Conservation (phyloP, 2,888 invertebrate species). For the Cerastis rubricosa region DNA sequence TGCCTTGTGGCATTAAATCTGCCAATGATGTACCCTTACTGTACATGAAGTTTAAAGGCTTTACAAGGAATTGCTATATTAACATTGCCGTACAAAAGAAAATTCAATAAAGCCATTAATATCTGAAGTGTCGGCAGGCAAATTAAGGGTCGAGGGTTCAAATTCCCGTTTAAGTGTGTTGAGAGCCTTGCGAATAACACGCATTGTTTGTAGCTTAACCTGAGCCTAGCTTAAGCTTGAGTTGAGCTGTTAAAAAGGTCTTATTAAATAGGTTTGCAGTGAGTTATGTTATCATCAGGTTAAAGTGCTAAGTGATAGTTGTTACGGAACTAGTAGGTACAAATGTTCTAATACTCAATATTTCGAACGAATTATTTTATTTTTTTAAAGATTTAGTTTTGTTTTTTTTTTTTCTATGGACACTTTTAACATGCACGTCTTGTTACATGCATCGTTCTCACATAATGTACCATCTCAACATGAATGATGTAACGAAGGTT, state of each 20-base stretch:
- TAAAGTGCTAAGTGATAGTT: constrained; percentile 3
- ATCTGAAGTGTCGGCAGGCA: not conserved
- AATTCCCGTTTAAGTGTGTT: constrained; percentile 9
- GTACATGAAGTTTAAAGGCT: not conserved
- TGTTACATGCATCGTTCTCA: too few relatives aligned
- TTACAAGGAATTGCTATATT: constrained; percentile 16
- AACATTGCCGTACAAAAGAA: not conserved
- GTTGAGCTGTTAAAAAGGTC: not conserved
- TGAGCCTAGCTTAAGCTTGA: too few relatives aligned
- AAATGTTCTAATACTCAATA: too few relatives aligned
- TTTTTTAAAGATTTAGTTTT: too few relatives aligned
- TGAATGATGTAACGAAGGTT: too few relatives aligned
- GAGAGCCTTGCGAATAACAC: not conserved
- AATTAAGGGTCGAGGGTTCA: constrained; percentile 50
- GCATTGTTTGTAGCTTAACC: not conserved
- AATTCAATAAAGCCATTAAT: constrained; percentile 26
- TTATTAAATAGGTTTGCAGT: not conserved
- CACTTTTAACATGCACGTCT: too few relatives aligned
- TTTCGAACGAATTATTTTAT: too few relatives aligned
- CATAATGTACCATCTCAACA: too few relatives aligned
- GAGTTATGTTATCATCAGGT: constrained; percentile 3
- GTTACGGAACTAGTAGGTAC: not conserved
- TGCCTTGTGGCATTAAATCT: not conserved
- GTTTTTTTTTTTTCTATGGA: too few relatives aligned
- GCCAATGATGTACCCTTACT: not conserved